Evolutionary conservation across 2,888 invertebrate genomes (phyloP).

Genomic region (Thymelicus acteon): DNA sequence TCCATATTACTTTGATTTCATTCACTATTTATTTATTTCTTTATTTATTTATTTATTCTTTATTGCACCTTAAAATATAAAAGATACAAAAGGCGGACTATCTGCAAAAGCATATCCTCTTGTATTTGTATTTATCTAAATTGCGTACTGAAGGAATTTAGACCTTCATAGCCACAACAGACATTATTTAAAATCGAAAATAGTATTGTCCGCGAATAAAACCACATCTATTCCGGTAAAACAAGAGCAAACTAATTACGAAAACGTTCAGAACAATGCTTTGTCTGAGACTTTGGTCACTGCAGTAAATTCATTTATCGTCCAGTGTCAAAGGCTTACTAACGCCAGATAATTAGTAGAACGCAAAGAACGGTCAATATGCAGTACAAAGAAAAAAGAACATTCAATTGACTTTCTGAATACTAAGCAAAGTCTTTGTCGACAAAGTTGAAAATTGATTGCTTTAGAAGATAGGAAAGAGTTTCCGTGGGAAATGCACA

Average conservation of each 20-base stretch:
- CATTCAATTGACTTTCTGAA: conserved; percentile 28
- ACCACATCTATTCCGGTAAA: background rate
- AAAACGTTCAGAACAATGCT: conserved; percentile 5
- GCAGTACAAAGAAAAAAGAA: conserved; percentile 27
- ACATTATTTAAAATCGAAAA: background rate
- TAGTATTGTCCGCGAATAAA: background rate
- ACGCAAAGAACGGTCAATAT: conserved; percentile 31
- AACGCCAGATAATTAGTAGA: conserved; percentile 34
- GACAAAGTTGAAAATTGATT: conserved; percentile 20
- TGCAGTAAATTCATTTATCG: conserved; percentile 30
- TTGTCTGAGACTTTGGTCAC: conserved; percentile 8
- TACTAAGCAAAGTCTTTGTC: conserved; percentile 30
- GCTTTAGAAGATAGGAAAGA: conserved; percentile 17
- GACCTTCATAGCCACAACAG: background rate
- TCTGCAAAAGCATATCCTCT: too few species aligned
- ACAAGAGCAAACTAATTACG: background rate
- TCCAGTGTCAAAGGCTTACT: conserved; percentile 28
- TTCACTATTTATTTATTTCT: too few species aligned
- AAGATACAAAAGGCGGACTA: too few species aligned
- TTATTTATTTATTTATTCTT: too few species aligned
- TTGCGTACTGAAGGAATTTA: background rate
- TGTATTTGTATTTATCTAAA: too few species aligned
- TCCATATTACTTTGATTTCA: too few species aligned
- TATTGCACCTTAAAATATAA: too few species aligned
- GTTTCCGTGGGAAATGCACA: conserved; percentile 4